phyloP scores from a whole-genome alignment of 2,113 vertebrate genomes.

The Embiotoca jacksoni region DNA sequence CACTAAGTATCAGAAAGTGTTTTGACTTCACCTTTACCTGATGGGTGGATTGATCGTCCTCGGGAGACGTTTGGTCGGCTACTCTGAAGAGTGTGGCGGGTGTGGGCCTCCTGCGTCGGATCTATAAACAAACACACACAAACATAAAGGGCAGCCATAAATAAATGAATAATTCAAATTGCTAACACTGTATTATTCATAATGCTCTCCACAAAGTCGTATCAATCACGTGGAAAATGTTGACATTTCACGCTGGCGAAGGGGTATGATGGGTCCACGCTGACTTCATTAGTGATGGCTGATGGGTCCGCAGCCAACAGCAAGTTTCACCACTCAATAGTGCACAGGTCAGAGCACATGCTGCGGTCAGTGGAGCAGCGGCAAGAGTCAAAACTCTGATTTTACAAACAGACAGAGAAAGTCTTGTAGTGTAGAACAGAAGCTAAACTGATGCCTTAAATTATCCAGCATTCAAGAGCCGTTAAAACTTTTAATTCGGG shows the following conservation, averaged over 20 bases:
- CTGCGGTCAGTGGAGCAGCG: slow-evolving; percentile 14
- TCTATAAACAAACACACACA: slow-evolving; percentile 80
- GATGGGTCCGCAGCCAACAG: slow-evolving; percentile 28
- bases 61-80: slow-evolving; percentile 93
- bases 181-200: slow-evolving; percentile 48
- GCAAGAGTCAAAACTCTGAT: not conserved
- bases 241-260: slow-evolving; percentile 8
- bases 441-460: not conserved
- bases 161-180: slow-evolving; percentile 42
- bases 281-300: slow-evolving; percentile 32
- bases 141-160: slow-evolving; percentile 42
- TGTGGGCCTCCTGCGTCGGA: slow-evolving; percentile 92
- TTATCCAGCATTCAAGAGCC: not conserved
- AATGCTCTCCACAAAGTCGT: not conserved
- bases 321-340: slow-evolving; percentile 6
- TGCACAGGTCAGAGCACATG: slow-evolving; percentile 6
- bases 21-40: slow-evolving; percentile 81
- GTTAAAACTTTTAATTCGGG: not conserved
- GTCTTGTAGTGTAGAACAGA: not conserved
- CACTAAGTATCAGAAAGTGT: slow-evolving; percentile 34
- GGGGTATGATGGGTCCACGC: not conserved
- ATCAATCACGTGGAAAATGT: slow-evolving; percentile 39
- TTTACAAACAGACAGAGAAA: slow-evolving; percentile 1
- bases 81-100: slow-evolving; percentile 94
- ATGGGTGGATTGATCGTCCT: slow-evolving; percentile 83